Conservation (phyloP, 2,113 vertebrate genomes). For the Siniperca knerii region DNA sequence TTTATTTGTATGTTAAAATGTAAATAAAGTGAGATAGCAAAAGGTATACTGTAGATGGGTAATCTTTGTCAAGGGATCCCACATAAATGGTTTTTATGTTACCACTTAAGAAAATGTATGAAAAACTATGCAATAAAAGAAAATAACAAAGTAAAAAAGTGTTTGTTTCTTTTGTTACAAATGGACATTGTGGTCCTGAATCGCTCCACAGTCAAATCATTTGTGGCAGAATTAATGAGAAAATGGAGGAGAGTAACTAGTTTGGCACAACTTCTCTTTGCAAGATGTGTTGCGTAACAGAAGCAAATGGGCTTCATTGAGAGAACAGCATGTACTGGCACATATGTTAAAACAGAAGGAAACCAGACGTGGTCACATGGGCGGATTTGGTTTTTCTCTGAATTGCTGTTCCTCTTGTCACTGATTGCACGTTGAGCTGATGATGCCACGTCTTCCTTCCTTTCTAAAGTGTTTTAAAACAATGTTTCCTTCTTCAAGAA, state of each 20-base stretch:
- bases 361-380: slow-evolving; percentile 80
- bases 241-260: not conserved
- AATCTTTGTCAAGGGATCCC: not conserved
- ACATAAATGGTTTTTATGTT: slow-evolving; percentile 4
- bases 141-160: not conserved
- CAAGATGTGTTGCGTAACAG: slow-evolving; percentile 64
- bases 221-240: slow-evolving; percentile 9
- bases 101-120: not conserved
- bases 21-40: slow-evolving; percentile 35
- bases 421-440: slow-evolving; percentile 38
- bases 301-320: slow-evolving; percentile 53
- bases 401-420: slow-evolving; percentile 79
- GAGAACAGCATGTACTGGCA: slow-evolving; percentile 80
- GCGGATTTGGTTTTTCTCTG: slow-evolving; percentile 88
- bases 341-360: slow-evolving; percentile 79
- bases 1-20: slow-evolving; percentile 25
- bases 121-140: slow-evolving; percentile 31
- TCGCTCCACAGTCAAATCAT: not conserved
- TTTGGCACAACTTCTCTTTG: slow-evolving; percentile 30
- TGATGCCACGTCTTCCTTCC: slow-evolving; percentile 74
- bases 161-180: not conserved
- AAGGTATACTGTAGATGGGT: not conserved
- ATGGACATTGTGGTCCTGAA: not conserved
- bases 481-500: slow-evolving; percentile 30
- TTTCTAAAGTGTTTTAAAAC: not conserved